phyloP scores from a whole-genome alignment of 1,140 invertebrate species.

The Drosophila truncata region DNA sequence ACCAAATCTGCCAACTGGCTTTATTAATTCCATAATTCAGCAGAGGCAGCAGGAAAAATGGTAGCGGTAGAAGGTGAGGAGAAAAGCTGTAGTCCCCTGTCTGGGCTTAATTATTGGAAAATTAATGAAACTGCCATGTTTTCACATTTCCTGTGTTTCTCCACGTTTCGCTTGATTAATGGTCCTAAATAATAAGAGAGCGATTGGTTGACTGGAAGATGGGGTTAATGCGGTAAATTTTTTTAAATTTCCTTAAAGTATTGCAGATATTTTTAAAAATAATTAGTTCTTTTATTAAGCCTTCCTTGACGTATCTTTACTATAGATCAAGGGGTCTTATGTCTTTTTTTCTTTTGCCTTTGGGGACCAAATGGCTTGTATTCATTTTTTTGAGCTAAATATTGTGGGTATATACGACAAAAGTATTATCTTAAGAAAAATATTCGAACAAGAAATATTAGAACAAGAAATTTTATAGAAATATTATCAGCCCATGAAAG shows the following conservation, averaged over 20 bases:
- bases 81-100: conserved; percentile 25
- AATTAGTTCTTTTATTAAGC: conserved; percentile 6
- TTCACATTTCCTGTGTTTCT: conserved; percentile 53
- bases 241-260: not conserved
- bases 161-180: conserved; percentile 74
- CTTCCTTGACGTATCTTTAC: not conserved
- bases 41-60: conserved; percentile 43
- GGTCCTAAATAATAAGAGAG: conserved; percentile 12
- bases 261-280: not conserved
- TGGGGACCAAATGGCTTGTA: not conserved
- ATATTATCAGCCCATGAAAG: not conserved
- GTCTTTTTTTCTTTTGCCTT: not conserved
- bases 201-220: not conserved
- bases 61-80: not conserved
- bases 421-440: too few relatives aligned
- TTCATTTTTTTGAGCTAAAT: accelerated
- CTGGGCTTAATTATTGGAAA: conserved; percentile 80
- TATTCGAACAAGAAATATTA: too few relatives aligned
- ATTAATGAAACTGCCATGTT: conserved; percentile 80
- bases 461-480: not conserved
- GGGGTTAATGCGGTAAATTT: conserved; percentile 23
- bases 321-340: too few relatives aligned
- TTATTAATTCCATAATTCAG: conserved; percentile 83
- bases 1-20: conserved; percentile 60
- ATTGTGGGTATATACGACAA: not conserved